Percentiles rank a stretch among this genome's conserved stretches.
Conservation (phyloP, 2,888 invertebrate species). For the Chrysina gloriosa region DNA sequence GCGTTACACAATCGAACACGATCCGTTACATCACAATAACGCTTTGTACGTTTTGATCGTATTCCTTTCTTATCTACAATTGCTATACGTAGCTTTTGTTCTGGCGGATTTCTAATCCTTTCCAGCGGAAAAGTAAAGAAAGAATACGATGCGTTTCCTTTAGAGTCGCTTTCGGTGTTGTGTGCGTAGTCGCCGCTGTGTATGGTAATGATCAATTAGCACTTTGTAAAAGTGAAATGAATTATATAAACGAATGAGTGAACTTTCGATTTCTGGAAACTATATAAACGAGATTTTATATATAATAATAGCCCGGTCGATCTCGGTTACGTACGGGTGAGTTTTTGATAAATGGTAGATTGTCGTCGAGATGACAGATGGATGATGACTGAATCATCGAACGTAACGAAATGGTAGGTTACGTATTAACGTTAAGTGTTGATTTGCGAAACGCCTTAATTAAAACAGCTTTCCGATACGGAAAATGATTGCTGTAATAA, state of each 20-base stretch:
- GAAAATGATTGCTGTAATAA: too few relatives aligned
- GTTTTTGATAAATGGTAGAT: background rate
- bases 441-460: background rate
- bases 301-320: background rate
- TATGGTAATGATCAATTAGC: background rate
- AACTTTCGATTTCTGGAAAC: constrained; percentile 4
- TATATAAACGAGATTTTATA: background rate
- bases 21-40: constrained; percentile 10
- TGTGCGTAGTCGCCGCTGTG: too few relatives aligned
- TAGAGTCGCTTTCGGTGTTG: background rate
- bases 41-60: too few relatives aligned
- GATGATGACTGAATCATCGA: background rate
- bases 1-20: constrained; percentile 6
- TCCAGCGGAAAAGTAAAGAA: constrained; percentile 1
- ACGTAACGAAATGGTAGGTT: background rate
- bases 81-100: background rate
- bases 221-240: background rate
- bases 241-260: background rate
- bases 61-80: too few relatives aligned
- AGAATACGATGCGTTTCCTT: background rate
- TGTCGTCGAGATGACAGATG: background rate
- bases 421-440: background rate
- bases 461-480: too few relatives aligned
- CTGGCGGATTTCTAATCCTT: background rate
- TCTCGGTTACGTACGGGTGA: background rate